phyloP scores from a whole-genome alignment of 2,888 invertebrate species.

The Drosophila longiperda region DNA sequence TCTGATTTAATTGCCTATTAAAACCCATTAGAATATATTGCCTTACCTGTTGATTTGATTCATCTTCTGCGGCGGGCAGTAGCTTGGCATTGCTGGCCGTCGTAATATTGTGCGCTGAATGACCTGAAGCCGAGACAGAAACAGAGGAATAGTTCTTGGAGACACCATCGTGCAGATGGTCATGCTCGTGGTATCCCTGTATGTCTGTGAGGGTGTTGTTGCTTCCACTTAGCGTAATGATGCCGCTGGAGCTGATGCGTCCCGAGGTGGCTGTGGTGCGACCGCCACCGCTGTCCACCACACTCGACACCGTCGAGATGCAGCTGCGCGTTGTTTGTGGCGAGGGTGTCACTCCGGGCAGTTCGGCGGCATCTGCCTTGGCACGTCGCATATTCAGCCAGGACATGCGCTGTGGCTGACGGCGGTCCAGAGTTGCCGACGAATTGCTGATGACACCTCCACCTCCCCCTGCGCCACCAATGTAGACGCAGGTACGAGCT shows the following conservation, averaged over 20 bases:
- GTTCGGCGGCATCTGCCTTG: slow-evolving; percentile 66
- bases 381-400: slow-evolving; percentile 81
- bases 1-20: background rate
- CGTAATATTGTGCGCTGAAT: slow-evolving; percentile 79
- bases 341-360: slow-evolving; percentile 76
- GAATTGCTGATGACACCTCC: slow-evolving; percentile 52
- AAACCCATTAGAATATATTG: background rate
- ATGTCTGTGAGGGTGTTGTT: slow-evolving; percentile 84
- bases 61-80: slow-evolving; percentile 82
- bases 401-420: slow-evolving; percentile 79
- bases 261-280: slow-evolving; percentile 83
- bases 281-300: slow-evolving; percentile 74
- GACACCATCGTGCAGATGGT: slow-evolving; percentile 65
- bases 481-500: slow-evolving; percentile 68
- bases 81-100: slow-evolving; percentile 84
- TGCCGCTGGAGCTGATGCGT: slow-evolving; percentile 81
- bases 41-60: slow-evolving; percentile 84
- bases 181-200: slow-evolving; percentile 77
- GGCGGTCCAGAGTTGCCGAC: slow-evolving; percentile 79
- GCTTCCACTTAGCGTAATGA: slow-evolving; percentile 82
- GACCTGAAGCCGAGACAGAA: slow-evolving; percentile 60
- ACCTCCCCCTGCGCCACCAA: slow-evolving; percentile 44
- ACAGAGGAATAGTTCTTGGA: slow-evolving; percentile 78
- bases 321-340: slow-evolving; percentile 82
- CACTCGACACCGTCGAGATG: slow-evolving; percentile 80